These are phyloP conservation scores for Gallirallus australis DNA, from an alignment of 2,797 vertebrate species.

Conservation along the genomic window DNA sequence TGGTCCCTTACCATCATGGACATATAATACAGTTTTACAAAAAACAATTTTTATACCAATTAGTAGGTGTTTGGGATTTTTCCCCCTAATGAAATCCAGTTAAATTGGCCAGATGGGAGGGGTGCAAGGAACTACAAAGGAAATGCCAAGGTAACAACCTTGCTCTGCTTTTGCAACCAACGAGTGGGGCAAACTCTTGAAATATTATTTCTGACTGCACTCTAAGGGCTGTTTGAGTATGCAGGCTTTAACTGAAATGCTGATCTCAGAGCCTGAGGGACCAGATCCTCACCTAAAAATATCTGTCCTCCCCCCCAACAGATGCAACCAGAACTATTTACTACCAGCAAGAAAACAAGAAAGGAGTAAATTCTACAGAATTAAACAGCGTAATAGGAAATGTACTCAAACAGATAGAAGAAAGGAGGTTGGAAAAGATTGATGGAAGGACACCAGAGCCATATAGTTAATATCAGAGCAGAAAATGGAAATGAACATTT, in stretches of 20 bases:
- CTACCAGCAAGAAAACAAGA: neutral
- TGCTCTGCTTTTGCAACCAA: neutral
- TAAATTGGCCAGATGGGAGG: neutral
- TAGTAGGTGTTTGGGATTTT: neutral
- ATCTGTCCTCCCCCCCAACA: neutral
- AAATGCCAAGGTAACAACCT: neutral
- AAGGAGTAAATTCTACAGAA: neutral
- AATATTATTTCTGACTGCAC: neutral
- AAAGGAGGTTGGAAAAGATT: neutral
- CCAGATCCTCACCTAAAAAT: neutral
- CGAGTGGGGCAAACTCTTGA: neutral
- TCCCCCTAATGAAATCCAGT: neutral
- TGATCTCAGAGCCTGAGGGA: neutral
- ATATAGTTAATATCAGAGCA: neutral
- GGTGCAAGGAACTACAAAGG: neutral
- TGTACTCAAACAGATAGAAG: neutral
- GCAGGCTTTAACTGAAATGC: neutral
- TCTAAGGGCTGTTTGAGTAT: neutral
- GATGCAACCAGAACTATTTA: neutral
- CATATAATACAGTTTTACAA: neutral
- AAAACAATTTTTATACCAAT: neutral
- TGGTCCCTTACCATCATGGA: neutral
- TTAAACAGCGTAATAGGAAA: neutral
- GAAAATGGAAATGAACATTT: neutral
- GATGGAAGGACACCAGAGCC: neutral